These are phyloP conservation scores for Gerris buenoi DNA, from an alignment of 1,140 invertebrate genomes.

Conservation along the genomic window DNA sequence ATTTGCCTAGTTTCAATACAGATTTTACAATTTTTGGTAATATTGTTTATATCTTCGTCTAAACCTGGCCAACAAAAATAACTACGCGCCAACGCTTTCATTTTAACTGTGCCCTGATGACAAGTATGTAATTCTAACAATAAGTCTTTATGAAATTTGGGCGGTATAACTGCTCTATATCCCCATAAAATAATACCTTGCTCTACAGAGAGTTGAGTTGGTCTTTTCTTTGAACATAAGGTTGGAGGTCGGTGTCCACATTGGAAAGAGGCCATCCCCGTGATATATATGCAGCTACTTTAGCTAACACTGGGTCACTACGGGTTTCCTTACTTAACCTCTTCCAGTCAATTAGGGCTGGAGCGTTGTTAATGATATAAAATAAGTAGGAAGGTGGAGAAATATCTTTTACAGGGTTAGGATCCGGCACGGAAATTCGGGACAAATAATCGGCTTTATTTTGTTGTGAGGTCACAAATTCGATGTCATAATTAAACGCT, in stretches of 20 bases:
- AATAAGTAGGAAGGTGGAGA: background rate
- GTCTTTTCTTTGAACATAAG: background rate
- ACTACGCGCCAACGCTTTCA: background rate
- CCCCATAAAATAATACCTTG: background rate
- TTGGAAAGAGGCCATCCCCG: background rate
- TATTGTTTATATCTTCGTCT: background rate
- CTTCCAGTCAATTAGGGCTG: background rate
- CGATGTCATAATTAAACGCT: conserved; percentile 28
- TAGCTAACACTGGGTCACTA: background rate
- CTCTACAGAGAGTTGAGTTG: background rate
- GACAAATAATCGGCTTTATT: background rate
- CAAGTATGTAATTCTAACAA: background rate
- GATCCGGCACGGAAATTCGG: background rate
- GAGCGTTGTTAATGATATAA: background rate
- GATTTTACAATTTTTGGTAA: background rate
- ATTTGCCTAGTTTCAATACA: background rate
- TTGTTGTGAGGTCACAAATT: conserved; percentile 14
- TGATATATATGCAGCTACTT: background rate
- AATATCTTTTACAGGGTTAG: background rate
- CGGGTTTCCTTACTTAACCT: background rate
- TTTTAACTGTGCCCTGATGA: background rate
- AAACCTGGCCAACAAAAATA: background rate
- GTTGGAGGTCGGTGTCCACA: background rate
- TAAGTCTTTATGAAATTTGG: background rate
- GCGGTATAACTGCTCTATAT: background rate